phyloP scores from a whole-genome alignment of 2,888 invertebrate genomes.

The Thelaira solivaga region DNA sequence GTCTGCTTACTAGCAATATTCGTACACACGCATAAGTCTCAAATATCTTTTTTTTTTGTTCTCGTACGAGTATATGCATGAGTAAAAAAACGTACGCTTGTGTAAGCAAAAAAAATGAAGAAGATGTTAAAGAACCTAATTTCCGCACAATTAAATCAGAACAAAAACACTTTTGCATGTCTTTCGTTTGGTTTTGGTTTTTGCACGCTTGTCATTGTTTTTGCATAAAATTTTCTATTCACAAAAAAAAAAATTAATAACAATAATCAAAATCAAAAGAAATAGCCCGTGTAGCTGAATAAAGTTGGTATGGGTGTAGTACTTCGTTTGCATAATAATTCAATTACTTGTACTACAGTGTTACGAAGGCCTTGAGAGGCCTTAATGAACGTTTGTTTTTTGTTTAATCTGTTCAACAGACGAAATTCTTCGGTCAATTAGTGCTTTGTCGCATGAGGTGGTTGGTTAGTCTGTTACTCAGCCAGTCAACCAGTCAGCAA shows the following conservation, averaged over 20 bases:
- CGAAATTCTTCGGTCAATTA: background rate
- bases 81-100: background rate
- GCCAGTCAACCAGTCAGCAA: background rate
- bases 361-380: background rate
- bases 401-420: background rate
- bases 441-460: background rate
- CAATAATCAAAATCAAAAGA: too few relatives aligned
- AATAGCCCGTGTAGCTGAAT: background rate
- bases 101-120: background rate
- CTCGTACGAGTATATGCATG: background rate
- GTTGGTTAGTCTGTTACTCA: background rate
- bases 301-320: constrained; percentile 2
- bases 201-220: too few relatives aligned
- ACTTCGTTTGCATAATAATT: constrained; percentile 51
- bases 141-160: constrained; percentile 56
- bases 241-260: background rate
- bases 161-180: constrained; percentile 25
- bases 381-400: background rate
- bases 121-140: constrained; percentile 45
- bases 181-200: background rate
- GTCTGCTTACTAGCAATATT: too few relatives aligned
- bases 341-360: constrained; percentile 12
- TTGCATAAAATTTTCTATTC: background rate
- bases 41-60: background rate
- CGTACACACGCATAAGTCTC: too few relatives aligned